Conservation (phyloP, 2,113 vertebrate genomes). For the Daubentonia madagascariensis region DNA sequence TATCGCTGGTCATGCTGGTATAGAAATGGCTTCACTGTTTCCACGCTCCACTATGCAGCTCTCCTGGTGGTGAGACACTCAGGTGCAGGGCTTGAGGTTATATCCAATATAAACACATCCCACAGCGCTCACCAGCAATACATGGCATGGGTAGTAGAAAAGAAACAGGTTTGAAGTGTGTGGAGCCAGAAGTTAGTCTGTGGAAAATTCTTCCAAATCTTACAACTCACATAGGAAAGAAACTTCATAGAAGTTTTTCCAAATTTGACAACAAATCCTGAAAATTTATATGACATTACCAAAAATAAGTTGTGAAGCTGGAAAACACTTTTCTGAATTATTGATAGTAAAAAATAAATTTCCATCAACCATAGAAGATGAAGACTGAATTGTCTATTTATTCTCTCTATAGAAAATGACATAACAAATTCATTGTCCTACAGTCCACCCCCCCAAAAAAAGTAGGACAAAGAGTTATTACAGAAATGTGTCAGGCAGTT, state of each 20-base stretch:
- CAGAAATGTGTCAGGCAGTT: not conserved
- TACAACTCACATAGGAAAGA: not conserved
- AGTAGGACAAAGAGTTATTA: not conserved
- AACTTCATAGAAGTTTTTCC: not conserved
- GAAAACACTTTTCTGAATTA: not conserved
- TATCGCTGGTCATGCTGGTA: not conserved
- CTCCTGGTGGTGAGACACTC: not conserved
- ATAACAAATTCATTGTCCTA: not conserved
- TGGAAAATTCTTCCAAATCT: conserved; percentile 43
- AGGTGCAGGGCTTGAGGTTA: not conserved
- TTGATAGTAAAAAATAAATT: not conserved
- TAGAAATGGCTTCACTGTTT: not conserved
- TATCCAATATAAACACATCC: not conserved
- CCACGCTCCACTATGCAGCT: not conserved
- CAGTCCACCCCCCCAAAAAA: not conserved
- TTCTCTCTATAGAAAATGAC: not conserved
- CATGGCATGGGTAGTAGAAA: not conserved
- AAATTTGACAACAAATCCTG: not conserved
- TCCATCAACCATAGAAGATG: not conserved
- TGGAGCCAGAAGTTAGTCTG: not conserved
- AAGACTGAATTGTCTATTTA: not conserved
- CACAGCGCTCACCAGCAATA: not conserved
- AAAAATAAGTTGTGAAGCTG: conserved; percentile 33
- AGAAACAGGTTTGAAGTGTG: not conserved
- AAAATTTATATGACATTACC: not conserved